These are phyloP conservation scores for Meta bourneti DNA, from an alignment of 2,888 invertebrate genomes.

Conservation along the genomic window DNA sequence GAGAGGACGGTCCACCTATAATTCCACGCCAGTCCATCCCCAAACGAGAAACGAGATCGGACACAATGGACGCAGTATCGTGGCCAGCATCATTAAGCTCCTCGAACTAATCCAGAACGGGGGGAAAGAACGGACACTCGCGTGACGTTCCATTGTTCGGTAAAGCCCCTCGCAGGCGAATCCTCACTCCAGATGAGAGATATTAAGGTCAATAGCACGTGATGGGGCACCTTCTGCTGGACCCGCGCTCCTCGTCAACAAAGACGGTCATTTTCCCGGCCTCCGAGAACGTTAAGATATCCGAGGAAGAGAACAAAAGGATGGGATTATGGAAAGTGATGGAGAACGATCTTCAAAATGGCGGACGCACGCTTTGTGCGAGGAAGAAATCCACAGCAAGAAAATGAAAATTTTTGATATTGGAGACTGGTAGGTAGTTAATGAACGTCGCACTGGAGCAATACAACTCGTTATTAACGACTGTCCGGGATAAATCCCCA, in stretches of 20 bases:
- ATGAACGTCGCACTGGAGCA: too few species aligned
- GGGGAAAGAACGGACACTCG: constrained; percentile 37
- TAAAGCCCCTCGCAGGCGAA: constrained; percentile 31
- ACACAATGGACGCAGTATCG: constrained; percentile 10
- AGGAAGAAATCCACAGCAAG: not conserved
- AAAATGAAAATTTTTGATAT: too few species aligned
- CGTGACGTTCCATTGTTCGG: constrained; percentile 67
- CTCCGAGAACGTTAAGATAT: not conserved
- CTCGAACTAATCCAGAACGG: constrained; percentile 48
- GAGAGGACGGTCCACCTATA: too few species aligned
- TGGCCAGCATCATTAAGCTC: constrained; percentile 37
- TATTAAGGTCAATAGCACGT: constrained; percentile 74
- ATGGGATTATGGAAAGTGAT: constrained; percentile 43
- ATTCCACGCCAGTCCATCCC: too few species aligned
- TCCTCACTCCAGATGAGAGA: constrained; percentile 26
- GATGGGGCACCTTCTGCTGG: constrained; percentile 6
- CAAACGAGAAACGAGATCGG: not conserved
- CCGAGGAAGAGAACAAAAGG: constrained; percentile 4
- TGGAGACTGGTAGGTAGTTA: too few species aligned
- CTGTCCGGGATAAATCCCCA: too few species aligned
- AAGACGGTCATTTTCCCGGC: too few species aligned
- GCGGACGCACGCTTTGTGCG: not conserved
- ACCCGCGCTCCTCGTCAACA: too few species aligned
- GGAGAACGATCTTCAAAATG: not conserved
- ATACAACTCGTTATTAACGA: too few species aligned